phyloP scores from a whole-genome alignment of 2,797 vertebrate species.

The Malurus splendens region DNA sequence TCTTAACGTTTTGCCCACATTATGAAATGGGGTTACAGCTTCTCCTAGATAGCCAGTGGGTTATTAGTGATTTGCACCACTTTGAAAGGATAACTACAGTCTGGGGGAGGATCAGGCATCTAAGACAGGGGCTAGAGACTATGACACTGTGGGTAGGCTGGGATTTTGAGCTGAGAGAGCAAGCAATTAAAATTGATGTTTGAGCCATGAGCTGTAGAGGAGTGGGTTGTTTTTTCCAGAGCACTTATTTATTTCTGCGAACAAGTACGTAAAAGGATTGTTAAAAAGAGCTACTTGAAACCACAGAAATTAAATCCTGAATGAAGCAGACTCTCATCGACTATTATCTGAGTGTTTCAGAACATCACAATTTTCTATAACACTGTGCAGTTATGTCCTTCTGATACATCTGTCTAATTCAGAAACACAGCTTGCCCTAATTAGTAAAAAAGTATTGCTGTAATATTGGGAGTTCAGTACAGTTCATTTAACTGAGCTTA shows the following conservation, averaged over 20 bases:
- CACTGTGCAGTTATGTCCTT: neutral
- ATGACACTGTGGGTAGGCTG: neutral
- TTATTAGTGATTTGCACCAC: neutral
- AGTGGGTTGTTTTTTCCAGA: neutral
- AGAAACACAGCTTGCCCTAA: neutral
- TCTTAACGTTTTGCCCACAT: neutral
- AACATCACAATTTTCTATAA: neutral
- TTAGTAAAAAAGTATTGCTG: neutral
- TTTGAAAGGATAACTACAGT: neutral
- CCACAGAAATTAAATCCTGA: neutral
- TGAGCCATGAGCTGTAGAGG: neutral
- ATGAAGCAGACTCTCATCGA: neutral
- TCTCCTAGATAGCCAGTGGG: neutral
- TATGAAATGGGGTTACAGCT: neutral
- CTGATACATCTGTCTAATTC: neutral
- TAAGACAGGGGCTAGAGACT: neutral
- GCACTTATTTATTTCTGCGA: neutral
- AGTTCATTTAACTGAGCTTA: neutral
- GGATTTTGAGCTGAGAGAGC: neutral
- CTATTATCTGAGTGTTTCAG: neutral
- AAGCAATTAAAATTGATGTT: neutral
- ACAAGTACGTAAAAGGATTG: neutral
- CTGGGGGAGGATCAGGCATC: neutral
- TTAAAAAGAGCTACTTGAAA: neutral
- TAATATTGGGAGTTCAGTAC: neutral